These are phyloP conservation scores for Dasyurus viverrinus DNA, from an alignment of 2,113 vertebrate species.

Conservation along the genomic window DNA sequence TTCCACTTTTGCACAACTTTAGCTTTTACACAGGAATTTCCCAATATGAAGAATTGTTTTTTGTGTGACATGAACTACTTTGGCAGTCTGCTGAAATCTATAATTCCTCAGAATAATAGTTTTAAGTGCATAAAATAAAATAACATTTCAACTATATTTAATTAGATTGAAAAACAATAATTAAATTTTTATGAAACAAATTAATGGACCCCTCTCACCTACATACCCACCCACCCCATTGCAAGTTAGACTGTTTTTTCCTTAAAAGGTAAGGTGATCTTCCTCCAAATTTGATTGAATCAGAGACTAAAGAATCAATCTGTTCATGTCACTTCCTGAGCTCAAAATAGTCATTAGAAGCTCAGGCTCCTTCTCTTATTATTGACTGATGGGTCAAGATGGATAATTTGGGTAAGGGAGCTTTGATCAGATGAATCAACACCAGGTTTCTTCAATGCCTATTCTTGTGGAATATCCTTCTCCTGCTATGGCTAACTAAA, in stretches of 20 bases:
- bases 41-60: not conserved
- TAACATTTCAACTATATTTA: not conserved
- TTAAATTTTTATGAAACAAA: not conserved
- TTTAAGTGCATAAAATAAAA: not conserved
- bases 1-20: not conserved
- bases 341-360: not conserved
- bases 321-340: not conserved
- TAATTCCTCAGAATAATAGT: not conserved
- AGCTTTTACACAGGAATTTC: not conserved
- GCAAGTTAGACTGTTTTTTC: not conserved
- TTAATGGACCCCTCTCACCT: not conserved
- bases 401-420: not conserved
- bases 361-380: not conserved
- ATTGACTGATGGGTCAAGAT: not conserved
- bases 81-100: not conserved
- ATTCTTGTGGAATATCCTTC: not conserved
- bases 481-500: not conserved
- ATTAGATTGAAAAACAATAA: not conserved
- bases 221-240: too few species aligned
- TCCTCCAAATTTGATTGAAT: not conserved
- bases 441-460: not conserved
- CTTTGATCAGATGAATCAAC: not conserved
- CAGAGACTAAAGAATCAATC: not conserved
- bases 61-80: not conserved
- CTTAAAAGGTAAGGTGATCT: not conserved